phyloP scores from a whole-genome alignment of 2,888 invertebrate genomes.

The Lissocephala sabroskyi region DNA sequence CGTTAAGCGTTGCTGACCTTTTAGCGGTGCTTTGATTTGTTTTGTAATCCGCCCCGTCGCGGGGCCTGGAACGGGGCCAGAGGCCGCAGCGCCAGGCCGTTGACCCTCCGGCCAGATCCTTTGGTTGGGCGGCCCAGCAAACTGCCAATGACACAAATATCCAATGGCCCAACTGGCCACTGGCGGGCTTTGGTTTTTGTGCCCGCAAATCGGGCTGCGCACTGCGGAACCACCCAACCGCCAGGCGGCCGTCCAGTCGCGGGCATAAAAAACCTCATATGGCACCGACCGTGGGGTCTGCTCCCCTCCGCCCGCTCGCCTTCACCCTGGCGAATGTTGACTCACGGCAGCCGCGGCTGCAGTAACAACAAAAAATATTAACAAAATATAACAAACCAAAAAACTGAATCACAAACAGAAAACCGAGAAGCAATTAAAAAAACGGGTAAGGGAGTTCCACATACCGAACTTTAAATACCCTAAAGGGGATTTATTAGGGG shows the following conservation, averaged over 20 bases:
- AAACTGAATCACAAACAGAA: slow-evolving; percentile 5
- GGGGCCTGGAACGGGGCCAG: slow-evolving; percentile 18
- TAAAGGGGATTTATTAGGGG: no score
- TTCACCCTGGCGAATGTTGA: no score
- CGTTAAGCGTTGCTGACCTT: slow-evolving; percentile 32
- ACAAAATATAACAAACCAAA: slow-evolving; percentile 9
- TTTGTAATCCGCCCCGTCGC: slow-evolving; percentile 29
- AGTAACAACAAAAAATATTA: neutral
- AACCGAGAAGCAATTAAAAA: slow-evolving; percentile 10
- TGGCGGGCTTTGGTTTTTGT: slow-evolving; percentile 15
- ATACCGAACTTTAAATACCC: no score
- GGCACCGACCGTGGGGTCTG: no score
- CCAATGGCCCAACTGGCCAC: slow-evolving; percentile 28
- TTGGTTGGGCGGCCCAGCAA: slow-evolving; percentile 8
- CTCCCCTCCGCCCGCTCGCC: no score
- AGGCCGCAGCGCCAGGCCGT: slow-evolving; percentile 4
- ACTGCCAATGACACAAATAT: slow-evolving; percentile 56
- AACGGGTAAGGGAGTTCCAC: no score
- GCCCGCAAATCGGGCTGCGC: slow-evolving; percentile 19
- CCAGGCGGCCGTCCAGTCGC: no score
- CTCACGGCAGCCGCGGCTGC: no score
- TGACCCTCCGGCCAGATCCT: slow-evolving; percentile 35
- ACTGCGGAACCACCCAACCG: slow-evolving; percentile 25
- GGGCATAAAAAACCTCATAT: no score
- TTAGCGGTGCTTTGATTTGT: slow-evolving; percentile 41